phyloP scores from a whole-genome alignment of 2,113 vertebrate genomes.

The Gavia stellata region DNA sequence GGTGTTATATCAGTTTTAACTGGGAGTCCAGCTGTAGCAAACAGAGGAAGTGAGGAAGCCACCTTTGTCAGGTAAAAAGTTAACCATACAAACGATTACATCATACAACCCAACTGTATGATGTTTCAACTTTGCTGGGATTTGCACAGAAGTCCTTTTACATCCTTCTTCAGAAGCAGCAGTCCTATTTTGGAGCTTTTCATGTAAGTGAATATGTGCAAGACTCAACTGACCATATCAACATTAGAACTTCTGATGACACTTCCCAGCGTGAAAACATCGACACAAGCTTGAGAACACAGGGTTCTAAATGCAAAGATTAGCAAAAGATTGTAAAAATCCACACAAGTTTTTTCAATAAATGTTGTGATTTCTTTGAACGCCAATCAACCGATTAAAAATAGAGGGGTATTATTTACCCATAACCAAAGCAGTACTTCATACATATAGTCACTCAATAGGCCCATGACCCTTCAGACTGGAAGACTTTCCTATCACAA shows the following conservation, averaged over 20 bases:
- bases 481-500: background rate
- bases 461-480: background rate
- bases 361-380: background rate
- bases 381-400: background rate
- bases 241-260: background rate
- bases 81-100: background rate
- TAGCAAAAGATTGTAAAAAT: background rate
- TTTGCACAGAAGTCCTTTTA: background rate
- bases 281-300: background rate
- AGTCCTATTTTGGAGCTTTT: background rate
- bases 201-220: background rate
- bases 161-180: background rate
- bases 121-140: background rate
- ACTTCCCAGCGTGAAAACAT: background rate
- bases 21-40: slow-evolving; percentile 87
- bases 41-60: background rate
- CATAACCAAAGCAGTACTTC: background rate
- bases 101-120: background rate
- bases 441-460: background rate
- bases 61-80: background rate
- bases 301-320: background rate
- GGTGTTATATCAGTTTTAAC: slow-evolving; percentile 97
- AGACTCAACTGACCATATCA: background rate
- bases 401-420: background rate
- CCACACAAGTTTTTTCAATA: background rate